These are phyloP conservation scores for Actias luna DNA, from an alignment of 2,888 invertebrate species.

Conservation along the genomic window DNA sequence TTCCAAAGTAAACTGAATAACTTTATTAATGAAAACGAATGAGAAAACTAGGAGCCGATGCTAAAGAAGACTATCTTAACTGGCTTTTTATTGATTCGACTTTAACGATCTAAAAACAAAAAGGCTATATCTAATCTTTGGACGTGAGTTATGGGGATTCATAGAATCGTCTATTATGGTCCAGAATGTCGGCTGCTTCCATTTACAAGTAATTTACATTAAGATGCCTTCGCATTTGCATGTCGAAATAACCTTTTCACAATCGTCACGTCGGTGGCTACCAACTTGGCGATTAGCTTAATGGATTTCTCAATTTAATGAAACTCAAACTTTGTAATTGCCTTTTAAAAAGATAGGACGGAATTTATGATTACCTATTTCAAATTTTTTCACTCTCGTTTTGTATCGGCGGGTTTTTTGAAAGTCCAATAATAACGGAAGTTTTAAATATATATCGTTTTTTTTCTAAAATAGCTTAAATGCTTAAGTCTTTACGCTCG, in stretches of 20 bases:
- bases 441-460: constrained; percentile 41
- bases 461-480: constrained; percentile 52
- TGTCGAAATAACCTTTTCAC: constrained; percentile 72
- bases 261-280: constrained; percentile 71
- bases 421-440: constrained; percentile 31
- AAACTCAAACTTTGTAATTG: constrained; percentile 70
- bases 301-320: constrained; percentile 77
- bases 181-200: constrained; percentile 58
- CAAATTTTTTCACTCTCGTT: constrained; percentile 40
- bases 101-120: constrained; percentile 54
- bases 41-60: constrained; percentile 51
- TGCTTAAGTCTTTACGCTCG: constrained; percentile 58
- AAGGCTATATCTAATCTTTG: constrained; percentile 63
- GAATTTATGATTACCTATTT: constrained; percentile 57
- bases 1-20: constrained; percentile 54
- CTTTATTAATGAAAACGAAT: constrained; percentile 66
- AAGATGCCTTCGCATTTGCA: constrained; percentile 72
- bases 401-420: constrained; percentile 31
- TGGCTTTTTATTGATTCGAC: constrained; percentile 39
- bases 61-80: constrained; percentile 44
- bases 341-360: constrained; percentile 66
- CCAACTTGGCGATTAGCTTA: constrained; percentile 72
- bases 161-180: constrained; percentile 55
- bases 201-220: constrained; percentile 77
- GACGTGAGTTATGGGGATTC: constrained; percentile 63